Percentiles rank a stretch among this genome's conserved stretches.
phyloP scores from a whole-genome alignment of 2,888 invertebrate genomes.

The Cremastobaeus sp. region DNA sequence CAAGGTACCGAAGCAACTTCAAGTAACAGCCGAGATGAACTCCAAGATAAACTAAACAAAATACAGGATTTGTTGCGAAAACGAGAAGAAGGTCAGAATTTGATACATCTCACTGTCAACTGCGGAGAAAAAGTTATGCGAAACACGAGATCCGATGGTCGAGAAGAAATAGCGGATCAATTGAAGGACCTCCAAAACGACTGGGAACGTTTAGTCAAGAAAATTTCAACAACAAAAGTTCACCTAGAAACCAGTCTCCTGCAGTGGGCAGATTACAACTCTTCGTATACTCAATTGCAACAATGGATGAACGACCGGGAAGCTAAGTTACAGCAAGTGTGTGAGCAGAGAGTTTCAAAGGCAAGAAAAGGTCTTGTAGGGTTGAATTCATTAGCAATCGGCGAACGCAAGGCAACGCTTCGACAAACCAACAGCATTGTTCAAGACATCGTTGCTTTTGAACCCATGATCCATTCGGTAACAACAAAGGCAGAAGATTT shows the following conservation, averaged over 20 bases:
- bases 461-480: constrained; percentile 97
- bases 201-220: constrained; percentile 94
- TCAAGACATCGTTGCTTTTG: constrained; percentile 97
- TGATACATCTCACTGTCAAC: constrained; percentile 91
- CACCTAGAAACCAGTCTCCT: constrained; percentile 92
- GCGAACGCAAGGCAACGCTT: constrained; percentile 92
- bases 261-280: constrained; percentile 98
- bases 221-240: constrained; percentile 94
- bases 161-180: constrained; percentile 91
- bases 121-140: constrained; percentile 88
- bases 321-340: constrained; percentile 93
- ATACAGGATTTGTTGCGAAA: constrained; percentile 89
- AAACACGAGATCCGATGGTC: constrained; percentile 86
- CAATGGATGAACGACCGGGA: constrained; percentile 97
- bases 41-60: constrained; percentile 88
- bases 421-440: constrained; percentile 96
- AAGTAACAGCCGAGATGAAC: constrained; percentile 88
- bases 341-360: constrained; percentile 89
- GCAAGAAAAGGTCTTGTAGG: constrained; percentile 88
- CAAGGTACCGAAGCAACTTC: constrained; percentile 88
- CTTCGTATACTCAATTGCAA: constrained; percentile 93
- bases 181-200: constrained; percentile 93
- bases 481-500: constrained; percentile 95
- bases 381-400: constrained; percentile 87
- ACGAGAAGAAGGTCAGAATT: constrained; percentile 91